A percentile compares a stretch with the other conserved stretches of the same genome.
phyloP scores from a whole-genome alignment of 2,113 vertebrate genomes.

The Rallus limicola region DNA sequence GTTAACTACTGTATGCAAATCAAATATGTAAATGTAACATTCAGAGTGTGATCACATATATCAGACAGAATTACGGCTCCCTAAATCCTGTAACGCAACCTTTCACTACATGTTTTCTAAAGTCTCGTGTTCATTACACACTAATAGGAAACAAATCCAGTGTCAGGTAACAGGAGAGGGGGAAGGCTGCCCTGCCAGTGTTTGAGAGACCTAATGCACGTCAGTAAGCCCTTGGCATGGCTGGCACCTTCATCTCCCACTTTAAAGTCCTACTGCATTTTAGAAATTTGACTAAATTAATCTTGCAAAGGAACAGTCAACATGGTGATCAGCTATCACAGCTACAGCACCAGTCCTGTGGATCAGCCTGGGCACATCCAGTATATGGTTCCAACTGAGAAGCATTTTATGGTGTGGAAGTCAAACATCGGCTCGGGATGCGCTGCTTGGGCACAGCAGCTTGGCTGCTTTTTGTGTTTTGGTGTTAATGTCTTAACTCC shows the following conservation, averaged over 20 bases:
- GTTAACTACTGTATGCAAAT: slow-evolving; percentile 58
- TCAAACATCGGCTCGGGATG: not conserved
- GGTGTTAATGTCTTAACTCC: not conserved
- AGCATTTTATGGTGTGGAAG: not conserved
- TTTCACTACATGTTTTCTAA: not conserved
- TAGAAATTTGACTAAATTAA: not conserved
- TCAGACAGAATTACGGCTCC: slow-evolving; percentile 36
- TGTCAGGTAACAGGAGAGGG: not conserved
- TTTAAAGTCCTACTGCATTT: not conserved
- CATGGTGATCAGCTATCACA: not conserved
- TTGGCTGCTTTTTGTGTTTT: not conserved
- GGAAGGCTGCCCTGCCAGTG: not conserved
- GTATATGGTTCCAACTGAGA: not conserved
- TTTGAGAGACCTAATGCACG: fast-evolving
- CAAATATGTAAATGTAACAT: slow-evolving; percentile 69
- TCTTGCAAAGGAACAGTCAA: not conserved
- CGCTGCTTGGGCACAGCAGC: not conserved
- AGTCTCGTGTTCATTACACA: not conserved
- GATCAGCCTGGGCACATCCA: not conserved
- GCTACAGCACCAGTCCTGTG: not conserved
- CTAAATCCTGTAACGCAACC: not conserved
- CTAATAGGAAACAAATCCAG: slow-evolving; percentile 27
- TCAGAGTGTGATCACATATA: slow-evolving; percentile 47
- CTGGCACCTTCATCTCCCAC: not conserved
- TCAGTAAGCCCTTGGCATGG: not conserved